Conservation (phyloP, 2,113 vertebrate species). For the Pristiophorus japonicus region DNA sequence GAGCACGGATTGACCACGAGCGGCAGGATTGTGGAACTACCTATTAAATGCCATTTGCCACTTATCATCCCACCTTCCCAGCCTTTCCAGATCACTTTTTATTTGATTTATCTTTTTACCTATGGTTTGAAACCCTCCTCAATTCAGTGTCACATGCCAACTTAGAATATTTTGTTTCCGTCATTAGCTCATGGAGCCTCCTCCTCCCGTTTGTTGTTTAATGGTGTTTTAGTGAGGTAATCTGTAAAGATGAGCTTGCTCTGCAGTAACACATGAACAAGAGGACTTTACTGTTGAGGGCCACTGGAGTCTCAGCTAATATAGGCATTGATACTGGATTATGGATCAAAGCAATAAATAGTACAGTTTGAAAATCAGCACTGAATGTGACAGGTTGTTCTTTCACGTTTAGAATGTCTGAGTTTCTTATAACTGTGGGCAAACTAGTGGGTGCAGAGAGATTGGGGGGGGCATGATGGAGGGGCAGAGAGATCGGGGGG, state of each 20-base stretch:
- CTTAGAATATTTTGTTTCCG: not conserved
- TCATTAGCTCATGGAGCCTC: not conserved
- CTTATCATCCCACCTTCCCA: not conserved
- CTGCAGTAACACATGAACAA: not conserved
- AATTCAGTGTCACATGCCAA: not conserved
- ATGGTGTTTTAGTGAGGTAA: not conserved
- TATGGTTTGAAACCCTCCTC: too few species aligned
- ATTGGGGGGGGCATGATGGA: not conserved
- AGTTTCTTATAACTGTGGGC: not conserved
- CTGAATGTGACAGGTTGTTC: not conserved
- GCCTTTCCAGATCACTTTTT: not conserved
- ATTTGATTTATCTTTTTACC: too few species aligned
- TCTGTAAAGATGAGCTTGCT: not conserved
- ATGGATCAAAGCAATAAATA: not conserved
- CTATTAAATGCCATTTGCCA: not conserved
- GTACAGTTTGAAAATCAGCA: not conserved
- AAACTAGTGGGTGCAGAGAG: not conserved
- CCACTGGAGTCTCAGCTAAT: not conserved
- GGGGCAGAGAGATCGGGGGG: not conserved
- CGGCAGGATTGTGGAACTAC: not conserved
- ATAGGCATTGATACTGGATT: not conserved
- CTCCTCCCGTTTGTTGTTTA: too few species aligned
- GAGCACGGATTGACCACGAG: not conserved
- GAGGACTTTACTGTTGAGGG: not conserved
- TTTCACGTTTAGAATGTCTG: not conserved